phyloP scores from a whole-genome alignment of 2,888 invertebrate species.

The Tinea semifulvella region DNA sequence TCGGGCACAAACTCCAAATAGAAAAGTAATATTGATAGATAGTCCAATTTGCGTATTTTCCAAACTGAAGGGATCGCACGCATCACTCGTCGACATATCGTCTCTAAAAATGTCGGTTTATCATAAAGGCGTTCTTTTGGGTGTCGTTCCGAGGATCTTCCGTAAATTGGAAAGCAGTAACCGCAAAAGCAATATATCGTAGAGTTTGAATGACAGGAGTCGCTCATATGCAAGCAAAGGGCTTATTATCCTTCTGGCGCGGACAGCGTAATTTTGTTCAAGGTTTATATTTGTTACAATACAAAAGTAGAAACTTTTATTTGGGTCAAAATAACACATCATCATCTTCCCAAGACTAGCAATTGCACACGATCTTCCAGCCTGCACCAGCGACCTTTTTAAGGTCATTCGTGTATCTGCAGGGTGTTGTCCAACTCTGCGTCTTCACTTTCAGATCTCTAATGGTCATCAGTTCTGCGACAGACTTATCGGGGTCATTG shows the following conservation, averaged over 20 bases:
- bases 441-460: no score
- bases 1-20: slow-evolving; percentile 24
- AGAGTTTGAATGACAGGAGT: slow-evolving; percentile 18
- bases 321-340: no score
- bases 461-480: no score
- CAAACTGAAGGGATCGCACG: slow-evolving; percentile 26
- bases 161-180: slow-evolving; percentile 36
- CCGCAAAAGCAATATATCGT: slow-evolving; percentile 27
- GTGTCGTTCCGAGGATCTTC: slow-evolving; percentile 24
- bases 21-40: slow-evolving; percentile 44
- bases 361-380: no score
- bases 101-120: slow-evolving; percentile 29
- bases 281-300: no score
- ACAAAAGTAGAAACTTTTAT: no score
- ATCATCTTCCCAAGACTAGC: no score
- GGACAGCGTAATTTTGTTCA: no score
- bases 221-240: slow-evolving; percentile 4
- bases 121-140: slow-evolving; percentile 30
- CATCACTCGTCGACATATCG: slow-evolving; percentile 21
- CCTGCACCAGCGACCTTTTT: no score
- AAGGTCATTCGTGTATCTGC: no score
- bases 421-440: no score
- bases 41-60: slow-evolving; percentile 33
- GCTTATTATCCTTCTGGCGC: slow-evolving; percentile 8
- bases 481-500: no score